These are phyloP conservation scores for Antitype chi DNA, from an alignment of 2,888 invertebrate genomes.

Conservation along the genomic window DNA sequence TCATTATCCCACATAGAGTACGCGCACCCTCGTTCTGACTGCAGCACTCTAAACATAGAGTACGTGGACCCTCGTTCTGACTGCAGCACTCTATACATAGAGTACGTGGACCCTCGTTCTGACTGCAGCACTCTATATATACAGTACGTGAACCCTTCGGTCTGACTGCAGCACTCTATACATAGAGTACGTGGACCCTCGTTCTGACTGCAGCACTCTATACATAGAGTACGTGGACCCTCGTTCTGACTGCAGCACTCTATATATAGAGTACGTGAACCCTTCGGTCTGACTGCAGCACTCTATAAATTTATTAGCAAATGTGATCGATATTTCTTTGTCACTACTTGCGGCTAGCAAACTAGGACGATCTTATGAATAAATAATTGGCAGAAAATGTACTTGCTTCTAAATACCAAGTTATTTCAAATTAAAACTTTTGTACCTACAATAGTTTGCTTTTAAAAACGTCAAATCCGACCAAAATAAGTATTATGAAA, in stretches of 20 bases:
- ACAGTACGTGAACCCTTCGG: too few species aligned
- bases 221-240: slow-evolving; percentile 1
- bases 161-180: too few species aligned
- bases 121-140: slow-evolving; percentile 46
- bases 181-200: too few species aligned
- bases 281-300: slow-evolving; percentile 27
- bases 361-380: slow-evolving; percentile 34
- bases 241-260: slow-evolving; percentile 29
- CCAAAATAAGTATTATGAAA: too few species aligned
- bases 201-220: slow-evolving; percentile 20
- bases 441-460: too few species aligned
- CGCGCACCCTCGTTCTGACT: not conserved
- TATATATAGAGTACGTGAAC: slow-evolving; percentile 13
- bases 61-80: too few species aligned
- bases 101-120: not conserved
- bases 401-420: not conserved
- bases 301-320: slow-evolving; percentile 44
- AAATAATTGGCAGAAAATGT: not conserved
- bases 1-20: not conserved
- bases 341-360: slow-evolving; percentile 26
- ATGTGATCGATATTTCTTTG: slow-evolving; percentile 50
- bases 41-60: too few species aligned
- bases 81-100: too few species aligned
- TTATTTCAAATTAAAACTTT: not conserved
- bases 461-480: too few species aligned